Conservation (phyloP, 2,888 invertebrate species). For the Lithosia quadra region DNA sequence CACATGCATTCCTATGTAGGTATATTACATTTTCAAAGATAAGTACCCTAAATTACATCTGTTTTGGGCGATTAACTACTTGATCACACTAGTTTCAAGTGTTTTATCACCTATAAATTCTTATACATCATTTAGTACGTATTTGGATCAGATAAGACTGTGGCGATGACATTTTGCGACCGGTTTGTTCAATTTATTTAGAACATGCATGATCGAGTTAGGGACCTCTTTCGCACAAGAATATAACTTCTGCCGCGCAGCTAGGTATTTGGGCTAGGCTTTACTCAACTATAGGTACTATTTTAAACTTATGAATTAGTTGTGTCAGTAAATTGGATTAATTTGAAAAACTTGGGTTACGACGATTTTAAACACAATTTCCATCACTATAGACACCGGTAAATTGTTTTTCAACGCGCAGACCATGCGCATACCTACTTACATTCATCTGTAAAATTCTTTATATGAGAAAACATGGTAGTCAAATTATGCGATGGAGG, state of each 20-base stretch:
- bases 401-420: too few relatives aligned
- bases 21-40: not conserved
- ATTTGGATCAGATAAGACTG: not conserved
- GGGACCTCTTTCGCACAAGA: too few relatives aligned
- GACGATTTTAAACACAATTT: too few relatives aligned
- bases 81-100: not conserved
- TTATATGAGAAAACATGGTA: slow-evolving; percentile 69
- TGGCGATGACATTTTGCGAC: not conserved
- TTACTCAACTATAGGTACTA: too few relatives aligned
- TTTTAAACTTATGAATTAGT: too few relatives aligned
- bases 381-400: too few relatives aligned
- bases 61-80: not conserved
- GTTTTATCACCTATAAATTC: not conserved
- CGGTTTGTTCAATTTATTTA: too few relatives aligned
- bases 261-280: too few relatives aligned
- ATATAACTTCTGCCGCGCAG: too few relatives aligned
- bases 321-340: too few relatives aligned
- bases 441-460: slow-evolving; percentile 79
- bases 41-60: not conserved
- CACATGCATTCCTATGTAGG: not conserved
- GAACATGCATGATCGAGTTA: too few relatives aligned
- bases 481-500: slow-evolving; percentile 87
- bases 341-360: too few relatives aligned
- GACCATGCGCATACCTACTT: slow-evolving; percentile 64
- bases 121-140: not conserved